Conservation (phyloP, 2,888 invertebrate species). For the Philopedon plagiatum region DNA sequence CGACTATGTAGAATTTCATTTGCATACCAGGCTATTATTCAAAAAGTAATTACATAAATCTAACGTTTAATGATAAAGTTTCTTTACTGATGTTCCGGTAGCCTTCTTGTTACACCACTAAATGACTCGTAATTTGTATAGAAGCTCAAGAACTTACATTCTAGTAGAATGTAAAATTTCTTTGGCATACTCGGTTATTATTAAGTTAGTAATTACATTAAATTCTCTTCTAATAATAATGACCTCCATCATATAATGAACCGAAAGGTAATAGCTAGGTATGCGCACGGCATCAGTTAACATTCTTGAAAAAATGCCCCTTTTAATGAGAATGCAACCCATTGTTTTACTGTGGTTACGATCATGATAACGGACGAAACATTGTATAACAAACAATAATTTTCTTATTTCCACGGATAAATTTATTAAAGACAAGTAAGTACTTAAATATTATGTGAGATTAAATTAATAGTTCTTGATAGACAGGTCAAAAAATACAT, state of each 20-base stretch:
- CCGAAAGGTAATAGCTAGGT: constrained; percentile 2
- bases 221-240: not conserved
- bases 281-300: not conserved
- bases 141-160: not conserved
- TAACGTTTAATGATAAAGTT: no score
- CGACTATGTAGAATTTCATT: no score
- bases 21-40: no score
- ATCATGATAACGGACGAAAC: not conserved
- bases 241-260: constrained; percentile 10
- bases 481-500: no score
- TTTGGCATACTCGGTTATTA: not conserved
- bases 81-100: no score
- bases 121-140: not conserved
- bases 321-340: constrained; percentile 1
- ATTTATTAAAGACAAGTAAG: not conserved
- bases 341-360: not conserved
- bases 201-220: not conserved
- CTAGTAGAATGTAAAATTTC: not conserved
- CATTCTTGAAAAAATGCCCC: not conserved
- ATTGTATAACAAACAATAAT: not conserved
- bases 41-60: no score
- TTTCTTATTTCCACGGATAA: not conserved
- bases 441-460: no score
- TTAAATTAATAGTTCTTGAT: no score
- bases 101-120: not conserved